A percentile compares a stretch with the other conserved stretches of the same genome.
These are phyloP conservation scores for Glyptemys insculpta DNA, from an alignment of 2,797 vertebrate genomes.

Conservation along the genomic window DNA sequence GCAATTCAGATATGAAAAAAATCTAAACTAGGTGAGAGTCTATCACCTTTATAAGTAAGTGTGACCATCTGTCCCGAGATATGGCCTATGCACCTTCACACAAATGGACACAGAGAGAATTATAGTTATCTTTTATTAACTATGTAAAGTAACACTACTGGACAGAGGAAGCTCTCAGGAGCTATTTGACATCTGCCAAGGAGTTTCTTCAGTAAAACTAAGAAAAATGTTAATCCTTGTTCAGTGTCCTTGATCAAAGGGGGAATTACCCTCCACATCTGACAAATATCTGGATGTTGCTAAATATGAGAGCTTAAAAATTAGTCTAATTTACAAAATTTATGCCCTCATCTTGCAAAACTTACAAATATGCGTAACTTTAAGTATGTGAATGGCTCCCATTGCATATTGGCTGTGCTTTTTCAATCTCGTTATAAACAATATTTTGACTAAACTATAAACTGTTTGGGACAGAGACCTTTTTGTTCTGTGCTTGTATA, in stretches of 20 bases:
- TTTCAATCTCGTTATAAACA: not conserved
- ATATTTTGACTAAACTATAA: not conserved
- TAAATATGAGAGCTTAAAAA: rapidly evolving
- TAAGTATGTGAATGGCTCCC: not conserved
- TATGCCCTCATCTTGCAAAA: not conserved
- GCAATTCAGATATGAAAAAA: not conserved
- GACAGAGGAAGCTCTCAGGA: not conserved
- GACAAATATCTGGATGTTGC: not conserved
- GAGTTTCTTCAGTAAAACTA: not conserved
- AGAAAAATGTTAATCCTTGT: not conserved
- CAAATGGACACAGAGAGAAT: rapidly evolving
- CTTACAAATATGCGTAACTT: not conserved
- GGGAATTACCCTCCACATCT: not conserved
- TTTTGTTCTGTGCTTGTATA: not conserved
- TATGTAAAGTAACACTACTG: not conserved
- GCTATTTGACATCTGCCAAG: not conserved
- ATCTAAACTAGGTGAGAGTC: rapidly evolving
- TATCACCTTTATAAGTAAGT: not conserved
- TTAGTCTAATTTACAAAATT: not conserved
- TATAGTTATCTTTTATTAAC: not conserved
- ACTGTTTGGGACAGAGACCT: not conserved
- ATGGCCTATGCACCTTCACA: not conserved
- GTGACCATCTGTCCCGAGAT: not conserved
- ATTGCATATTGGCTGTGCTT: not conserved
- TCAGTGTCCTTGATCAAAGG: not conserved